A percentile compares a stretch with the other conserved stretches of the same genome.
Evolutionary conservation across 2,113 vertebrate species (phyloP).

Genomic region (Hiodon alosoides): DNA sequence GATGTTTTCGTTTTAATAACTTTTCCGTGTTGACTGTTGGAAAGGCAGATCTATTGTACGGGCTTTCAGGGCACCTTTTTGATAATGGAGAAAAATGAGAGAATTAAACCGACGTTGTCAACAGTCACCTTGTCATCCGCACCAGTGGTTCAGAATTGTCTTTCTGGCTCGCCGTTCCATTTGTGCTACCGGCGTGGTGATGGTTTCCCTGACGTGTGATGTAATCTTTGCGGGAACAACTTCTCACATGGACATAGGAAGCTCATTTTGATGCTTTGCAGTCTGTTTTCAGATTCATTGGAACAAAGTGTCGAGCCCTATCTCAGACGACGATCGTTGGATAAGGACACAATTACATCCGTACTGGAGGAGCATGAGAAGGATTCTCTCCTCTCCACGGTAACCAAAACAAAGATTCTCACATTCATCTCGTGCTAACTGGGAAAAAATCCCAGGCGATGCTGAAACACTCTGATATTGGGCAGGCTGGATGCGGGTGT

Average conservation of each 20-base stretch:
- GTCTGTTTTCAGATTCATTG: no score
- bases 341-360: no score
- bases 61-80: not conserved
- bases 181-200: not conserved
- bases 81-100: constrained; percentile 23
- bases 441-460: no score
- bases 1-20: constrained; percentile 9
- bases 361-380: no score
- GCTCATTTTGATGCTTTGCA: no score
- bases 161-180: not conserved
- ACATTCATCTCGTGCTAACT: no score
- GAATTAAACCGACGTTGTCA: constrained; percentile 13
- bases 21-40: constrained; percentile 10
- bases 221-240: not conserved
- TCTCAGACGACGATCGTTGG: no score
- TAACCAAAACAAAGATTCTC: no score
- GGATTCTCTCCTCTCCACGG: no score
- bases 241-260: no score
- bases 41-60: constrained; percentile 17
- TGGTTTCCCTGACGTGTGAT: not conserved
- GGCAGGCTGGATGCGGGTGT: not conserved
- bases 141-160: constrained; percentile 11
- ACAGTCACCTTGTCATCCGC: constrained; percentile 15
- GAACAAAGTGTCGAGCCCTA: no score
- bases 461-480: not conserved